These are phyloP conservation scores for Rhodeus uyekii DNA, from an alignment of 2,797 vertebrate species.

Conservation along the genomic window DNA sequence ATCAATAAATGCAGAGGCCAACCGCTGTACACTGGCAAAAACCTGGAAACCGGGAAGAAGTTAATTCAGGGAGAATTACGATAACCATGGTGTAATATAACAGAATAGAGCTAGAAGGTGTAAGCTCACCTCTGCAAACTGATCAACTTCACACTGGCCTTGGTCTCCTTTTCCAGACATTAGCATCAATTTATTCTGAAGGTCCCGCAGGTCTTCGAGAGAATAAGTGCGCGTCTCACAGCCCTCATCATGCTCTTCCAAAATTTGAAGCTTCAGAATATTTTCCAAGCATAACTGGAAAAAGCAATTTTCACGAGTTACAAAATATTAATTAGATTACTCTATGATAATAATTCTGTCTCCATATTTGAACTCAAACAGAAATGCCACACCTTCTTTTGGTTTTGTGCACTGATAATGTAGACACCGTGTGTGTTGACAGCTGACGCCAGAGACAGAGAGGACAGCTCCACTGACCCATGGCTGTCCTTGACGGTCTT, in stretches of 20 bases:
- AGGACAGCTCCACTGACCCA: constrained; percentile 94
- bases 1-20: constrained; percentile 85
- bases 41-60: constrained; percentile 72
- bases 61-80: background rate
- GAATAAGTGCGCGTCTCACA: constrained; percentile 74
- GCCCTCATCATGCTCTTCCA: constrained; percentile 68
- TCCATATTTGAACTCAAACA: background rate
- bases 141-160: constrained; percentile 84
- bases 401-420: constrained; percentile 75
- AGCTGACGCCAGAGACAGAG: constrained; percentile 87
- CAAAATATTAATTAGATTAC: background rate
- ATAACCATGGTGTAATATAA: background rate
- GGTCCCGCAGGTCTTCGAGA: constrained; percentile 87
- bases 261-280: constrained; percentile 80
- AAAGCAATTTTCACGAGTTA: constrained; percentile 5
- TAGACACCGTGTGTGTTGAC: constrained; percentile 92
- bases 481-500: constrained; percentile 96
- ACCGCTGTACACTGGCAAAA: constrained; percentile 87
- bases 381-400: constrained; percentile 65
- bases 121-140: constrained; percentile 86
- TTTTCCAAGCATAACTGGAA: constrained; percentile 83
- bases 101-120: background rate
- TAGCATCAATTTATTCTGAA: constrained; percentile 97
- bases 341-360: background rate
- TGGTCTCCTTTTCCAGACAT: constrained; percentile 95